Evolutionary conservation across 2,797 vertebrate genomes (phyloP), one percentile per base, ranked within the genome.

Genomic region (Tolypeutes matacus): DNA sequence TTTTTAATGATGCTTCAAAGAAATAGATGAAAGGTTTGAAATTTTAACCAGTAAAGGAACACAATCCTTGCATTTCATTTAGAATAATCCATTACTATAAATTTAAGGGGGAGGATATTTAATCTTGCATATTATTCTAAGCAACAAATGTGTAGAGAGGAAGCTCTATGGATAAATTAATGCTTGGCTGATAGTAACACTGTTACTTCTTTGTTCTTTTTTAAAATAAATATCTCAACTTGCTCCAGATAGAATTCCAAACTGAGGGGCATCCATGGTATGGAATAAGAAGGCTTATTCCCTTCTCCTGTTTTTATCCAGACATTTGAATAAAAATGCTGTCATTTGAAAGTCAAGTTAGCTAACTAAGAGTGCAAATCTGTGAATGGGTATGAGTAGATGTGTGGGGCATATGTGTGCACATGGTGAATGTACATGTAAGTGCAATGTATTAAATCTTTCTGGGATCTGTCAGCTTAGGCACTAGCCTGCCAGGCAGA

Each of bases 1-100:
- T 72, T 88, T 95, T 46, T 80, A 92, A 83, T 58, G 18, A 56
- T 56, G 53, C 86, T 27, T 7, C 8, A 78, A 95, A 95, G 13
- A 85, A 73, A 29, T 69, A 23, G 8, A 64, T 23, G 1, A 64
- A 90, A 91, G 34, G 2, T 17, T 86, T 86, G 56, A 69, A 83
- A 62, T 81, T 86, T 88, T 80, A 89, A 78, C 11, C 27, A 67
- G 25, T 76, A 91, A 84, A 86, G 64, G 2, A 93, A 89, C 42
- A 62, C 2, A 67, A 89, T 75, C 21, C 1, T 69, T 67, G 10
- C 17, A 80, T 51, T 83, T 31, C 8, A 65, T 36, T 77, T 64
- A 77, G 90, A 89, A 92, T 65, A 82, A 75, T 78, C 11, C 18
- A 62, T 70, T 70, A 42, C 20, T 60, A 46, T 76, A 89, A 94